Base-by-base conservation (phyloP, 2,888 invertebrate species). In the Hyppa rectilinea region DNA sequence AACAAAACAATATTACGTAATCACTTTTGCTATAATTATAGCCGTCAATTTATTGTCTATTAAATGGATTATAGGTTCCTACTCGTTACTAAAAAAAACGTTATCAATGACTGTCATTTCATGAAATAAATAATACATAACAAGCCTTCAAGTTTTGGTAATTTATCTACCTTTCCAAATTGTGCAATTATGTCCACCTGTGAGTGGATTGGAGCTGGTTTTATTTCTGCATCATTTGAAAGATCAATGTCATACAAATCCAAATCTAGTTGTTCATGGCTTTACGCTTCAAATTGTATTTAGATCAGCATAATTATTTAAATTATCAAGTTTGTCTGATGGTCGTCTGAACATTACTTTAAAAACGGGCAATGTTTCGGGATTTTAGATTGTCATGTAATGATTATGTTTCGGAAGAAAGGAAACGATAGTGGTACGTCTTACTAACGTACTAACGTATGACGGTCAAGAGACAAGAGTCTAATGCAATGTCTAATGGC, bases 121-220 rank as follows among this genome's bases (percentile, higher is more conserved):
- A 47, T 45, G n/a, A 14, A n/a, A 7, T 20, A n/a, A 47, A 47
- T 55, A 40, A 52, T 55, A 60, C 23, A 23, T 6, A 38, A 45
- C 5, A 45, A 38, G 0, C 12, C 6, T 45, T 40, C 20, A 49
- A 65, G 4, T 23, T 40, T 17, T 20, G 9, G 2, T 45, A 17
- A 47, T 71, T 38, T 38, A 40, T 47, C 31, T 47, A 7, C 40
- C 36, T 55, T 50, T 63, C 52, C 9, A 68, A 63, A 36, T 63
- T 36, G 14, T n/a, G 50, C 43, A 68, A 49, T 61, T 29, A 17
- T 3, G 10, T 2, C 2, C 7, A 47, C 17, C 0, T 5, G 36
- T 60, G 1, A 12, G 5, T 4, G 45, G n/a, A 45, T 45, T 9
- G 10, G 1, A 23, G 2, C 47, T 17, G 9, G 47, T 60, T 60